Evolutionary conservation across 1,140 invertebrate species (phyloP), one percentile per base, ranked within the genome.

Genomic region (Eciton burchellii): DNA sequence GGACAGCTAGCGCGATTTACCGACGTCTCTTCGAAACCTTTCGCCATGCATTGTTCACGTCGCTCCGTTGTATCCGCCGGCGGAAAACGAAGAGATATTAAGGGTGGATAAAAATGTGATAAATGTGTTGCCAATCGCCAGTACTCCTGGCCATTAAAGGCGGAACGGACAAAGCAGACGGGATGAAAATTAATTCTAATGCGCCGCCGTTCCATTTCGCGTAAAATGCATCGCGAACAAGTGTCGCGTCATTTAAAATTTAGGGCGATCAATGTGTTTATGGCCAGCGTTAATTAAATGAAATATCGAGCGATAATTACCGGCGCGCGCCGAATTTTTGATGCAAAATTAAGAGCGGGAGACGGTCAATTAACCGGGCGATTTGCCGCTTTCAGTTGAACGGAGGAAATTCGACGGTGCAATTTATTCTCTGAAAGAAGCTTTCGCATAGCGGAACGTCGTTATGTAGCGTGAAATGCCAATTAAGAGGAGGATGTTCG

Each of bases 281-380:
- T 19, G 21, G n/a, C 29, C 24, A 62, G 62, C n/a, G 29, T 79
- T 79, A 79, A 79, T 79, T 43, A 56, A 57, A n/a, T 57, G 12
- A 68, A 79, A 70, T 70, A 68, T 54, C 35, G 3, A 24, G 14
- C 16, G 14, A 29, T 43, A 21, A 45, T 65, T 56, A 45, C 19
- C 21, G 1, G 35, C 21, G 35, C 74, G 6, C 11, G 16, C 41
- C 49, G 35, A 57, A 56, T 79, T 57, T 45, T 68, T 45, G 16
- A 79, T 11, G 29, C 11, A 3, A 9, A 77, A n/a, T 3, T 66
- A 26, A 68, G 6, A 56, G n/a, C 11, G 49, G 35, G 35, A 68
- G 8, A 12, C 16, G 16, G 2, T 11, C 62, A 70, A 79, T 79
- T 68, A 56, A 9, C 6, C 16, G 35, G 19, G 6, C n/a, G 8